Evolutionary conservation across 1,140 invertebrate species (phyloP).

Genomic region (Papilio polytes): DNA sequence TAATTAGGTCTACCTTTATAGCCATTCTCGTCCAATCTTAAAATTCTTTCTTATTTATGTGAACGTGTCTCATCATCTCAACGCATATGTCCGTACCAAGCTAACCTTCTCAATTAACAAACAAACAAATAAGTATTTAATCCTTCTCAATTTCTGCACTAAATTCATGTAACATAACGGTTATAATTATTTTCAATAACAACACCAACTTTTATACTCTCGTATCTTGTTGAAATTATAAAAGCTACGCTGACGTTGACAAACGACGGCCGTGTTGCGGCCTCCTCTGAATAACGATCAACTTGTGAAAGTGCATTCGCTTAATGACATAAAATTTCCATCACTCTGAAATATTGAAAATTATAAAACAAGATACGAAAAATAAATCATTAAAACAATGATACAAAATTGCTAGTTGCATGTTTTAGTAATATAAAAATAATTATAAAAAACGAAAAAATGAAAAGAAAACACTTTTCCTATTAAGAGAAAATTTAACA

Average conservation of each 20-base stretch:
- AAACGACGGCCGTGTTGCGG: constrained; percentile 3
- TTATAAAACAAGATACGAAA: neutral
- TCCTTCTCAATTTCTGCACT: too few species aligned
- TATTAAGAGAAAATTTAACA: neutral
- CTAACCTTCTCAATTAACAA: neutral
- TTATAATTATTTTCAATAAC: neutral
- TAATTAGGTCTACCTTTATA: too few species aligned
- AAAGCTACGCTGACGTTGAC: constrained; percentile 5
- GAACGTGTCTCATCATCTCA: too few species aligned
- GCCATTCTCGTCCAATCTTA: too few species aligned
- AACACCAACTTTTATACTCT: neutral
- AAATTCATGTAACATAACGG: neutral
- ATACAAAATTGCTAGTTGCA: too few species aligned
- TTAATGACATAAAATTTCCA: neutral
- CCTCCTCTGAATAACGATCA: constrained; percentile 5
- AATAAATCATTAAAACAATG: neutral
- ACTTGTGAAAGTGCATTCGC: constrained; percentile 15
- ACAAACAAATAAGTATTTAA: too few species aligned
- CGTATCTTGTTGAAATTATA: constrained; percentile 12
- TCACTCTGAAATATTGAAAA: neutral
- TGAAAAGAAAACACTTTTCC: too few species aligned
- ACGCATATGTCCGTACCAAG: too few species aligned
- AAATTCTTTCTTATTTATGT: too few species aligned
- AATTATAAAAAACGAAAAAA: too few species aligned
- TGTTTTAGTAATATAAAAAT: too few species aligned